Base-by-base conservation (phyloP, 2,797 vertebrate genomes). In the Sebastes nivosus region DNA sequence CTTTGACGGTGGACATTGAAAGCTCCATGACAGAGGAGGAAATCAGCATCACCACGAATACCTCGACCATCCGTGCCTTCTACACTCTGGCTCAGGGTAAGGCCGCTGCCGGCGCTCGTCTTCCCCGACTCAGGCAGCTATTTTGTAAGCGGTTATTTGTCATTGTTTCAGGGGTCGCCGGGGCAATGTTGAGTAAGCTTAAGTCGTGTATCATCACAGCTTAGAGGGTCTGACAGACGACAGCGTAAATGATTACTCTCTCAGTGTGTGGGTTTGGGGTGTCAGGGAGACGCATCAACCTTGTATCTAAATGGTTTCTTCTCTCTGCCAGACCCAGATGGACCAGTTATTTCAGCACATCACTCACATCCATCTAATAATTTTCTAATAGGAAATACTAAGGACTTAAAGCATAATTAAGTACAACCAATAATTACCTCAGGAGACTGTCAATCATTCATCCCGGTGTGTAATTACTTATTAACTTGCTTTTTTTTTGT, bases 51-150 rank as follows among this genome's bases (percentile, higher is more conserved):
- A 98, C 96, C 83, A 97, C 97, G 2, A 99, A 99, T 70, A 92
- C 98, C 88, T 99, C 99, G 4, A 97, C 97, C 16, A 95, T 98
- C 4, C 97, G 98, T 88, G 97, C 97, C 36, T 98, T 98, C 94
- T 98, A 99, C 89, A 99, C 97, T 54, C 95, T 99, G 95, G 96
- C 97, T 89, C 98, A 99, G 97, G 99, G 99, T 99, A 95, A 93
- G 84, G 54, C 67, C 24, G 6, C 10, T 1, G 14, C 1, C 8
- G 1, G 12, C 1, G 6, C 71, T 77, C 68, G 5, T 75, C 83
- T 65, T 34, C 55, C 71, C 71, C 24, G 7, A 30, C 75, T 83
- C 80, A 27, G 57, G 76, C 58, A 36, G 82, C 80, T 78, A 72
- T 83, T 89, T 82, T 75, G 59, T 70, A 42, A 63, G 71, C 65